Evolutionary conservation across 2,888 invertebrate species (phyloP).

Genomic region (Heliconius cydno): DNA sequence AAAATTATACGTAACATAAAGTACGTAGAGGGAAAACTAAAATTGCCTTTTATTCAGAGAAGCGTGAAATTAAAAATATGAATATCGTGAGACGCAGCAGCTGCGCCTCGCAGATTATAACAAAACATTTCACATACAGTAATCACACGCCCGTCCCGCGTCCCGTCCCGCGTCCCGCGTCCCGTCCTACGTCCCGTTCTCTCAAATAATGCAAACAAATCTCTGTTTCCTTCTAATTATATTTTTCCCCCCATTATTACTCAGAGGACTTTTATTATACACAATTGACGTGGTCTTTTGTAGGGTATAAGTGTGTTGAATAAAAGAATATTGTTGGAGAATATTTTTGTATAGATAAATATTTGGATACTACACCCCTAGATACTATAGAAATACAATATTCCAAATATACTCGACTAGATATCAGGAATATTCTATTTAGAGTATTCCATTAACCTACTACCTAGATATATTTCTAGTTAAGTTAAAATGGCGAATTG

Average conservation of each 20-base stretch:
- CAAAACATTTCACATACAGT: slow-evolving; percentile 45
- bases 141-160: slow-evolving; percentile 39
- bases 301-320: neutral
- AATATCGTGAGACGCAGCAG: slow-evolving; percentile 69
- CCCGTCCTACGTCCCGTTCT: slow-evolving; percentile 18
- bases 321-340: neutral
- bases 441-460: no score
- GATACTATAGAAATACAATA: no score
- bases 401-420: no score
- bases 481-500: no score
- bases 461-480: no score
- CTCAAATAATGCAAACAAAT: slow-evolving; percentile 44
- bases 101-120: slow-evolving; percentile 50
- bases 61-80: slow-evolving; percentile 73
- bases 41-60: slow-evolving; percentile 59
- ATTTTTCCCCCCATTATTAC: slow-evolving; percentile 12
- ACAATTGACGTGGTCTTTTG: slow-evolving; percentile 1
- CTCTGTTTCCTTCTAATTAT: slow-evolving; percentile 42
- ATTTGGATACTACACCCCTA: neutral
- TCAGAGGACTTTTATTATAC: slow-evolving; percentile 10
- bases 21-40: slow-evolving; percentile 50
- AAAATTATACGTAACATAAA: slow-evolving; percentile 21
- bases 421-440: no score
- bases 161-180: slow-evolving; percentile 18
- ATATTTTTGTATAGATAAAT: neutral